Base-by-base conservation (phyloP, 2,113 vertebrate species). In the Epinephelus cyanopodus region DNA sequence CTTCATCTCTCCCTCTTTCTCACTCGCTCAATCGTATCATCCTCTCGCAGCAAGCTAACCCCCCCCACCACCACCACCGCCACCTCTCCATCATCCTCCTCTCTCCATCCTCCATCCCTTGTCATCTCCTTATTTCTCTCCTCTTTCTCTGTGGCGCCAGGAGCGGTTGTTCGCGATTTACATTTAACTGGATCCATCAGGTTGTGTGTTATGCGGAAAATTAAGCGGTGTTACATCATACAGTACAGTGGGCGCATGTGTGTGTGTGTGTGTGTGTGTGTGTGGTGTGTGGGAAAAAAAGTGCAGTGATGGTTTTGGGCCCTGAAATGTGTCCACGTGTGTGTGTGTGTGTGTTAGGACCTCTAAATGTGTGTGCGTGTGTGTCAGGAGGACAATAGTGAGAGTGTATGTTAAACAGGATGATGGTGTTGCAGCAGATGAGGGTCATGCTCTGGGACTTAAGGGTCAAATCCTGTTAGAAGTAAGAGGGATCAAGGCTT, bases 401-500 rank as follows among this genome's bases (percentile, higher is more conserved):
- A 76, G 88, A 92, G 87, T 90, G 92, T 88, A 81, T 90, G 86
- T 87, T 86, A 82, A 91, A 91, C 90, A 90, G 92, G 92, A 92
- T 92, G 87, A 91, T 83, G 86, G 83, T 87, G 87, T 83, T 89
- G 90, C 82, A 83, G 74, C 82, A 89, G 92, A 91, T 91, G 82
- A 93, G 84, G 88, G 92, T 92, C 87, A 93, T 83, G 92, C 90
- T 90, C 63, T 3, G 42, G 84, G 92, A 94, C 92, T 95, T 94
- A 95, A 77, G 89, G 93, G 92, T 94, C 92, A 93, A 94, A 95
- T 95, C 94, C 93, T 92, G 90, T 95, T 94, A 94, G 68, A 86
- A 78, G 87, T 93, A 93, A 92, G 87, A 91, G 67, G 94, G 94
- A 94, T 94, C 83, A 92, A 86, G 88, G 89, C 61, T 88, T 92